Base-by-base conservation (phyloP, 1,140 invertebrate genomes). In the Bombus fervidus region DNA sequence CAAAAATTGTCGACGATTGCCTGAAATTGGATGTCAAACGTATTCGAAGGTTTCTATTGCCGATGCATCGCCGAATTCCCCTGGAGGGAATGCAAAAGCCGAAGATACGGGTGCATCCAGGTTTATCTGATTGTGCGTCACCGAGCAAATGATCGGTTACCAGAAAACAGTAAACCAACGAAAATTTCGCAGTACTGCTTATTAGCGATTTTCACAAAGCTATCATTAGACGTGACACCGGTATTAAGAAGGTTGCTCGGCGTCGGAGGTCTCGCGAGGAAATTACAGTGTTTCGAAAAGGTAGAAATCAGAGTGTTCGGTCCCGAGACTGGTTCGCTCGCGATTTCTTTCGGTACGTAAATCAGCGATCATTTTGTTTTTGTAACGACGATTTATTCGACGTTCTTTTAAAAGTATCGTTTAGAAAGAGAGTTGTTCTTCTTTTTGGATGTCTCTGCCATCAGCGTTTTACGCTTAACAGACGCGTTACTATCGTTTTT, bases 261-360 rank as follows among this genome's bases (percentile, higher is more conserved):
- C 59, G 57, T 62, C 57, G 57, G 75, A 59, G n/a, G 41, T 74
- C 41, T 47, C 72, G 39, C 41, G n/a, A n/a, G 15, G 9, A 62
- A 62, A 77, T 77, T 77, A 62, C 57, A 77, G 75, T 59, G 57
- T 13, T 59, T 57, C 53, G 75, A 39, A 77, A 31, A n/a, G 75
- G 31, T 37, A 59, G 53, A 34, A 77, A 76, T 31, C 74, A 15
- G n/a, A 8, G 72, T 31, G 41, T 74, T 62, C 59, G 28, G 59
- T 62, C 59, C 3, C 4, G 59, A n/a, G 12, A 13, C 59, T n/a
- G 57, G 22, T 28, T 59, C 22, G 12, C 28, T 62, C 59, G 59
- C 47, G 47, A 22, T 62, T 62, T 62, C 59, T 62, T n/a, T n/a
- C 12, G 12, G 10, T 5, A 13, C 59, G 59, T n/a, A 62, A n/a